These are phyloP conservation scores for Xylota segnis DNA, from an alignment of 2,888 invertebrate species.

Conservation along the genomic window DNA sequence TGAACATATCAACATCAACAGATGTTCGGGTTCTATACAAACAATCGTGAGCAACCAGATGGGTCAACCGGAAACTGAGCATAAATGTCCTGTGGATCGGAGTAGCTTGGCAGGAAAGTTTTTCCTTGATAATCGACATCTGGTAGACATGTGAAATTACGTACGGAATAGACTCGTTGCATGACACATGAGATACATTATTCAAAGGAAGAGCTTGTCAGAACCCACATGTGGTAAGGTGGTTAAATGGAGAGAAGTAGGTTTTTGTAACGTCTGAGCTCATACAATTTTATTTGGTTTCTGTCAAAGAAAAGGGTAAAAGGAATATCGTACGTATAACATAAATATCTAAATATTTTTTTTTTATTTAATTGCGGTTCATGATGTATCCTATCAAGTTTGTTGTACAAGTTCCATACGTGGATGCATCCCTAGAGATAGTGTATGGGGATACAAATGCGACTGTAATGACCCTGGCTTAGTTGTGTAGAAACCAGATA, in stretches of 20 bases:
- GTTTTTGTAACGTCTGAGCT: not conserved
- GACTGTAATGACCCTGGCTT: no score
- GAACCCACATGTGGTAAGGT: not conserved
- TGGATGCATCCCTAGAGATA: no score
- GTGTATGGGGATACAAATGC: no score
- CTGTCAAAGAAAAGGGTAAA: no score
- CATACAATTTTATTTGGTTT: no score
- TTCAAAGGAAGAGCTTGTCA: not conserved
- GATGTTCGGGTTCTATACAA: not conserved
- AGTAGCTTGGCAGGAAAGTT: not conserved
- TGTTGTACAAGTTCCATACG: no score
- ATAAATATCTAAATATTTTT: no score
- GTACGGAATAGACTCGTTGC: not conserved
- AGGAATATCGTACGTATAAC: no score
- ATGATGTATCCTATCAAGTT: no score
- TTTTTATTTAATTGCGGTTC: no score
- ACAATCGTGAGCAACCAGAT: not conserved
- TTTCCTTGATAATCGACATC: not conserved
- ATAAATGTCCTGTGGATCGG: not conserved
- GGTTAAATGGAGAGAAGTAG: not conserved
- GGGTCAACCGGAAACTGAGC: not conserved
- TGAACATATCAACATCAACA: not conserved
- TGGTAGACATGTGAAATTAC: not conserved
- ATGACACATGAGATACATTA: conserved; percentile 3
- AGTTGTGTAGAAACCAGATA: no score